These are phyloP conservation scores for Parnassius orleans DNA, from an alignment of 2,888 invertebrate species.

Conservation along the genomic window DNA sequence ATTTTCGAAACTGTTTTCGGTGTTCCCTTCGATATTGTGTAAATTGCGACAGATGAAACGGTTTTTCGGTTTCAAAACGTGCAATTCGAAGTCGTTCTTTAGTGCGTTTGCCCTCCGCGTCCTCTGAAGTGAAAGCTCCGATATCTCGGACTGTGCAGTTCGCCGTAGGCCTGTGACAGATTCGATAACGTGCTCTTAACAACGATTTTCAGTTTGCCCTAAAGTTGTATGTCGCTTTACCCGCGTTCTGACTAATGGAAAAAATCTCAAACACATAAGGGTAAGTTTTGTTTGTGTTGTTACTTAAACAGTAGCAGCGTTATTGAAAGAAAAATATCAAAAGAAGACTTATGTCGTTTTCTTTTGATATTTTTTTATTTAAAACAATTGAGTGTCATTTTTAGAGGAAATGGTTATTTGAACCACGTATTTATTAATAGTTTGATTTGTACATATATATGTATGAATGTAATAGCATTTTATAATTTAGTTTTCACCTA, in stretches of 20 bases:
- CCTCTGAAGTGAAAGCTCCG: slow-evolving; percentile 9
- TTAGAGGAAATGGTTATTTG: too few species aligned
- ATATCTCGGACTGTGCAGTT: slow-evolving; percentile 5
- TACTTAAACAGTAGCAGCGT: neutral
- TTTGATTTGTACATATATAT: too few species aligned
- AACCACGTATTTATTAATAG: too few species aligned
- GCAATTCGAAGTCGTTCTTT: neutral
- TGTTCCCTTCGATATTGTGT: slow-evolving; percentile 2
- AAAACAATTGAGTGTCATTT: too few species aligned
- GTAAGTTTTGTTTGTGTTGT: neutral
- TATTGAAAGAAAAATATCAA: too few species aligned
- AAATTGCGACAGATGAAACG: neutral
- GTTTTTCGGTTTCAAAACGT: slow-evolving; percentile 3
- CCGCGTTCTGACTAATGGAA: neutral
- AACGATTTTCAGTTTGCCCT: slow-evolving; percentile 9
- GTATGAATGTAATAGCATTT: too few species aligned
- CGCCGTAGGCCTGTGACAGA: slow-evolving; percentile 1
- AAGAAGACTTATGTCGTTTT: too few species aligned
- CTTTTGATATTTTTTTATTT: too few species aligned
- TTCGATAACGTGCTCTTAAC: slow-evolving; percentile 3
- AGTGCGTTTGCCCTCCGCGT: neutral
- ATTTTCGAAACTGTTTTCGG: slow-evolving; percentile 21
- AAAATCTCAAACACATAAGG: neutral
- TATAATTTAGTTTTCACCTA: too few species aligned
- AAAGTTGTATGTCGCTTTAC: neutral